A percentile compares a stretch with the other conserved stretches of the same genome.
Evolutionary conservation across 2,797 vertebrate species (phyloP).

Genomic region (Pempheris klunzingeri): DNA sequence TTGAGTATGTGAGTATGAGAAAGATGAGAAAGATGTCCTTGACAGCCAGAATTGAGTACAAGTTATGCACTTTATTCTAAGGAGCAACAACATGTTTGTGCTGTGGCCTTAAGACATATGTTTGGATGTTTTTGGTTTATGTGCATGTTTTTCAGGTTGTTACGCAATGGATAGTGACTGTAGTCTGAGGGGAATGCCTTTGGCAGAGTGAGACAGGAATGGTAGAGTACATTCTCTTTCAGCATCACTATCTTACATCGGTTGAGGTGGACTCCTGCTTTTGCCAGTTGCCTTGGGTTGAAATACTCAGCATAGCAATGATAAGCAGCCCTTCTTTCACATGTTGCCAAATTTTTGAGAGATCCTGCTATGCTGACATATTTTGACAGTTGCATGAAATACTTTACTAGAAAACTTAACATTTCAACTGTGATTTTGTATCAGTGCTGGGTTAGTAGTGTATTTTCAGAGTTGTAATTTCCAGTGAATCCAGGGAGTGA

Average conservation of each 20-base stretch:
- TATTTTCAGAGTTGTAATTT: constrained; percentile 24
- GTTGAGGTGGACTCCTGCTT: constrained; percentile 21
- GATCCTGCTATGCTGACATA: constrained; percentile 1
- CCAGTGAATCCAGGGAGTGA: constrained; percentile 1
- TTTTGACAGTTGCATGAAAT: not conserved
- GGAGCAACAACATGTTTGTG: constrained; percentile 22
- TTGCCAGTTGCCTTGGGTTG: constrained; percentile 43
- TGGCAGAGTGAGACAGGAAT: constrained; percentile 56
- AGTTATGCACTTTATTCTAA: constrained; percentile 32
- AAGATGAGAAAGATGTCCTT: constrained; percentile 14
- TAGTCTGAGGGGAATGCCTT: constrained; percentile 60
- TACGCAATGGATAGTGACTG: constrained; percentile 59
- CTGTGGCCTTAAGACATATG: constrained; percentile 43
- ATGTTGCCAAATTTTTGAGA: constrained; percentile 8
- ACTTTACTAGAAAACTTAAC: constrained; percentile 8
- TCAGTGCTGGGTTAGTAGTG: constrained; percentile 5
- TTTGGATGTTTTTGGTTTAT: constrained; percentile 41
- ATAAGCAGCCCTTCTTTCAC: constrained; percentile 21
- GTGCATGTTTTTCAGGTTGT: constrained; percentile 47
- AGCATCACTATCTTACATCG: constrained; percentile 53
- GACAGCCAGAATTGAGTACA: constrained; percentile 9
- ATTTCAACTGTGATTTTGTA: constrained; percentile 18
- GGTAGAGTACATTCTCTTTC: constrained; percentile 45
- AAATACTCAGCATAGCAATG: constrained; percentile 27
- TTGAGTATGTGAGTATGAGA: too few species aligned